A percentile compares a stretch with the other conserved stretches of the same genome.
Evolutionary conservation across 2,888 invertebrate genomes (phyloP).

Genomic region (Melanostoma mellinum): DNA sequence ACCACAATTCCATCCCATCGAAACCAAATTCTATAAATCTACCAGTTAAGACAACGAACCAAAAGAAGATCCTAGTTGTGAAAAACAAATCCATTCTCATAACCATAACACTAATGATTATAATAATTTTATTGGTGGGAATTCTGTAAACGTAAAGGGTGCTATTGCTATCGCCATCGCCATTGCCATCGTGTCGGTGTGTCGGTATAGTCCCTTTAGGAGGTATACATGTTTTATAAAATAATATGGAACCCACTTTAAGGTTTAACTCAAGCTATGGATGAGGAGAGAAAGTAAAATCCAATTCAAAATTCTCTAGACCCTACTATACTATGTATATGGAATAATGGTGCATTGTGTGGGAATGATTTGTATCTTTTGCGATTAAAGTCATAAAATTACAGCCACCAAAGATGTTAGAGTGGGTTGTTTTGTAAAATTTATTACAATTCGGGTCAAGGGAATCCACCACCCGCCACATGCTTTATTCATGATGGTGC

Average conservation of each 20-base stretch:
- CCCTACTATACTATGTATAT: conserved; percentile 21
- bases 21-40: conserved; percentile 63
- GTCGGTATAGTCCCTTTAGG: background rate
- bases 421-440: conserved; percentile 53
- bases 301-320: conserved; percentile 28
- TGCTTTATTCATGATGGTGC: too few relatives aligned
- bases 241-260: conserved; percentile 40
- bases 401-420: conserved; percentile 34
- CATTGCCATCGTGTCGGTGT: background rate
- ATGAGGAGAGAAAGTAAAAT: conserved; percentile 46
- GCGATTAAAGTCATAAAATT: conserved; percentile 71
- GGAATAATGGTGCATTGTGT: conserved; percentile 62
- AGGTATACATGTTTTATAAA: background rate
- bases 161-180: conserved; percentile 16
- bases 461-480: background rate
- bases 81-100: conserved; percentile 66
- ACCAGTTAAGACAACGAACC: conserved; percentile 52
- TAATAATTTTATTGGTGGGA: conserved; percentile 68
- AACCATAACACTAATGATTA: conserved; percentile 69
- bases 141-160: conserved; percentile 65
- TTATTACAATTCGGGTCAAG: conserved; percentile 60
- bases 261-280: conserved; percentile 15
- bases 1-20: conserved; percentile 51
- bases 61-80: conserved; percentile 59
- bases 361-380: conserved; percentile 70